These are phyloP conservation scores for Hemibagrus guttatus DNA, from an alignment of 2,797 vertebrate species.

Conservation along the genomic window DNA sequence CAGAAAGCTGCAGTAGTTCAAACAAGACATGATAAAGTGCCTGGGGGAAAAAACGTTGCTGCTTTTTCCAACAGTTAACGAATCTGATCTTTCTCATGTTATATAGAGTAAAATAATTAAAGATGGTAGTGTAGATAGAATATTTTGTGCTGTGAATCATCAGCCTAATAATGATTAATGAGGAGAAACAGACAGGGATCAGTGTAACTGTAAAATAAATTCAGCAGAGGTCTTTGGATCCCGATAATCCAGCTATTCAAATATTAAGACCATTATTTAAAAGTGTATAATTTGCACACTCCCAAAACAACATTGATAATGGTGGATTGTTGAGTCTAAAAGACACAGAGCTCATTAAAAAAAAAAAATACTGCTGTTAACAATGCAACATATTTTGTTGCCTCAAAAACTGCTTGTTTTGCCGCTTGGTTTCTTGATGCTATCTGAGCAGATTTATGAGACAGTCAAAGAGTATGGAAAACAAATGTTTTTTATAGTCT, in stretches of 20 bases:
- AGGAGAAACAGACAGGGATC: neutral
- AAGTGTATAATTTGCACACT: neutral
- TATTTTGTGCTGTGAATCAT: neutral
- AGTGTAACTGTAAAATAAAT: neutral
- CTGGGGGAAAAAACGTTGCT: neutral
- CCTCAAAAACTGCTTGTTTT: constrained; percentile 30
- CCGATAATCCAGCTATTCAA: neutral
- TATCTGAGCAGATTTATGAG: neutral
- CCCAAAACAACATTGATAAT: neutral
- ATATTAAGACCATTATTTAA: neutral
- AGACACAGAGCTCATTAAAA: neutral
- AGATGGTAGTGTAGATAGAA: neutral
- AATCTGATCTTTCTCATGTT: neutral
- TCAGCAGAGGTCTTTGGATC: neutral
- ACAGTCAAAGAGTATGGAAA: neutral
- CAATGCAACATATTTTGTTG: constrained; percentile 22
- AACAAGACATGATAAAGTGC: neutral
- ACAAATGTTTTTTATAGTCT: neutral
- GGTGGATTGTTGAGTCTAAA: neutral
- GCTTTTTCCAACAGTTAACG: neutral
- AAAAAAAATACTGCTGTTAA: neutral
- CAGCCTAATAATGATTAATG: neutral
- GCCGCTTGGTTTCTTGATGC: neutral
- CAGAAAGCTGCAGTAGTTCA: neutral
- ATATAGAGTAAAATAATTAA: neutral